Evolutionary conservation across 2,113 vertebrate species (phyloP), one percentile per base, ranked within the genome.

Genomic region (Pristiophorus japonicus): DNA sequence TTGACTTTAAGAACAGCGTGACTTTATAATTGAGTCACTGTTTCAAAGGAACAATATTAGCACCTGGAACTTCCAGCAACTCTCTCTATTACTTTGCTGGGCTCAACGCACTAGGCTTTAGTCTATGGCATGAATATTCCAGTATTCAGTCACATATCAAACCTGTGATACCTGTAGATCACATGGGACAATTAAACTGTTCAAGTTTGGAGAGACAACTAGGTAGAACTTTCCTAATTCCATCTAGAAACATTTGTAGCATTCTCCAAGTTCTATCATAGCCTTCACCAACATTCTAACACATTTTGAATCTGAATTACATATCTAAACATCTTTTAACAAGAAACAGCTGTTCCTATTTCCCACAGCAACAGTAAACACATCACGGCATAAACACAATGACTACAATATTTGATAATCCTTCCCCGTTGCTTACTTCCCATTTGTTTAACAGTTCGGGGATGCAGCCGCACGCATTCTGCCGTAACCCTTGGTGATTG

Each of bases 381-480:
- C 45, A 45, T 84, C 18, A 27, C 51, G 4, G 1, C 20, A 27
- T 51, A 87, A 59, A 55, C 85, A 90, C 10, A 55, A 27, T 55
- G 51, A 30, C 85, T 88, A 30, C 47, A 90, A 59, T 59, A 59
- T 59, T 90, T 91, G 94, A 20, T 91, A 62, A 20, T 65, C 63
- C 38, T 45, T 6, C n/a, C n/a, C n/a, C 51, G 11, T 51, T 18
- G 65, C 45, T 70, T 7, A 14, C 65, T 70, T 70, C 73, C 65
- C 34, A 24, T 73, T 84, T 81, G 47, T 59, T 95, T 38, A 84
- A 78, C 97, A 99, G 98, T 97, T 14, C 95, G 96, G 4, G 98
- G 98, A 20, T 99, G 98, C 97, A 98, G 99, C 97, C 97, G 98
- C 95, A 99, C 98, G 1, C 98, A 98, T 97, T 98, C 98, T 0